Conservation (phyloP, 2,888 invertebrate species). For the Boloria selene region DNA sequence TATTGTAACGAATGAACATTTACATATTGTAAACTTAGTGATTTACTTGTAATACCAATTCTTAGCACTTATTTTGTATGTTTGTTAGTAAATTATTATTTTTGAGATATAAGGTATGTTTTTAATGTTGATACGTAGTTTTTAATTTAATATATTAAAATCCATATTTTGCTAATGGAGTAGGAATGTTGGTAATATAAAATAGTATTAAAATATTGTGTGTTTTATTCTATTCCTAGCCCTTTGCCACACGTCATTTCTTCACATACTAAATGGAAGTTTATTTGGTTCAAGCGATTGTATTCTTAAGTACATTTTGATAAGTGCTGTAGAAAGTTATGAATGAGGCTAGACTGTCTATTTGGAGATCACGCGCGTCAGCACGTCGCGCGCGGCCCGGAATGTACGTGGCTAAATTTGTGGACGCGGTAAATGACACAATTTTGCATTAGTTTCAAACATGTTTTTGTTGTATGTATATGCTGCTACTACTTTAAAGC, state of each 20-base stretch:
- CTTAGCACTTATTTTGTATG: conserved; percentile 49
- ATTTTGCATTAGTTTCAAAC: too few species aligned
- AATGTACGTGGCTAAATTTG: conserved; percentile 40
- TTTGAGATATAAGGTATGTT: conserved; percentile 80
- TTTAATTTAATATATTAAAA: conserved; percentile 77
- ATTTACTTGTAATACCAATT: conserved; percentile 44
- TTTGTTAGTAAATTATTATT: conserved; percentile 82
- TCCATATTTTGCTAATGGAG: conserved; percentile 67
- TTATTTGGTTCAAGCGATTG: not conserved
- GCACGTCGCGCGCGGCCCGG: conserved; percentile 46
- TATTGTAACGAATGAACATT: conserved; percentile 28
- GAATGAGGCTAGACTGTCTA: conserved; percentile 57
- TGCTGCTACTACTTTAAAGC: too few species aligned
- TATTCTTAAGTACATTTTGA: not conserved
- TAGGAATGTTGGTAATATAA: conserved; percentile 76
- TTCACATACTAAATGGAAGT: conserved; percentile 6
- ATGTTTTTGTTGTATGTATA: too few species aligned
- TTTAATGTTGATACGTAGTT: conserved; percentile 78
- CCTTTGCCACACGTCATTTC: conserved; percentile 13
- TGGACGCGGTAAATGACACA: too few species aligned
- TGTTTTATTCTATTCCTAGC: conserved; percentile 51
- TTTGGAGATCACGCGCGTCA: conserved; percentile 64
- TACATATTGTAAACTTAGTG: conserved; percentile 36
- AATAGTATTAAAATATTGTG: conserved; percentile 51
- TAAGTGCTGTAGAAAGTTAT: conserved; percentile 25